These are phyloP conservation scores for Dinoponera quadriceps DNA, from an alignment of 1,140 invertebrate species.

Conservation along the genomic window DNA sequence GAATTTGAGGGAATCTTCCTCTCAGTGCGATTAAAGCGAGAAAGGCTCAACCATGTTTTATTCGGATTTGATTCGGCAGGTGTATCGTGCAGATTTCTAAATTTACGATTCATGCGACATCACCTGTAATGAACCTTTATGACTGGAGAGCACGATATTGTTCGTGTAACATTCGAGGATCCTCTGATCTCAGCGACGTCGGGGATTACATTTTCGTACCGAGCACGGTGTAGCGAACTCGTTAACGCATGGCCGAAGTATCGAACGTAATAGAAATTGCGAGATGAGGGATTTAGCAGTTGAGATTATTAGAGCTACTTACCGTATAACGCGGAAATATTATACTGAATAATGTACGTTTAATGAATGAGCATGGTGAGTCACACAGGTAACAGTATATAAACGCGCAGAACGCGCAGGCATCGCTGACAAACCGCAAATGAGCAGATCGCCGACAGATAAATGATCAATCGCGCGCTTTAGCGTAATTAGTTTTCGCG, in stretches of 20 bases:
- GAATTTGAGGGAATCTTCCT: too few species aligned
- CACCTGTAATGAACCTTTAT: neutral
- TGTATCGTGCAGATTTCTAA: neutral
- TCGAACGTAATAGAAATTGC: neutral
- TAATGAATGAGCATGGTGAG: conserved; percentile 16
- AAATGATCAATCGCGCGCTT: conserved; percentile 16
- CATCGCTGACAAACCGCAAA: conserved; percentile 36
- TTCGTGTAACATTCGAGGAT: neutral
- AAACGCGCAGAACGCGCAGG: conserved; percentile 34
- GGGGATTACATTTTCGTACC: too few species aligned
- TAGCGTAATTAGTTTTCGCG: conserved; percentile 38
- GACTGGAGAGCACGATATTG: neutral
- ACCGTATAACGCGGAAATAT: neutral
- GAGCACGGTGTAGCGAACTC: neutral
- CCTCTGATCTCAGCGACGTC: neutral
- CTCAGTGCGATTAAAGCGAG: neutral
- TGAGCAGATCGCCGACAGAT: conserved; percentile 15
- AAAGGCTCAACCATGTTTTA: neutral
- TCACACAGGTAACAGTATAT: conserved; percentile 21
- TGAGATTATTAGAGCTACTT: neutral
- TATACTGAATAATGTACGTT: neutral
- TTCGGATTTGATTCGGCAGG: neutral
- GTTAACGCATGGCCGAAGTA: neutral
- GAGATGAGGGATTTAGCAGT: neutral
- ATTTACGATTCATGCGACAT: conserved; percentile 2